Base-by-base conservation (phyloP, 92 coral and sea anemone genomes). In the Porites lobata region DNA sequence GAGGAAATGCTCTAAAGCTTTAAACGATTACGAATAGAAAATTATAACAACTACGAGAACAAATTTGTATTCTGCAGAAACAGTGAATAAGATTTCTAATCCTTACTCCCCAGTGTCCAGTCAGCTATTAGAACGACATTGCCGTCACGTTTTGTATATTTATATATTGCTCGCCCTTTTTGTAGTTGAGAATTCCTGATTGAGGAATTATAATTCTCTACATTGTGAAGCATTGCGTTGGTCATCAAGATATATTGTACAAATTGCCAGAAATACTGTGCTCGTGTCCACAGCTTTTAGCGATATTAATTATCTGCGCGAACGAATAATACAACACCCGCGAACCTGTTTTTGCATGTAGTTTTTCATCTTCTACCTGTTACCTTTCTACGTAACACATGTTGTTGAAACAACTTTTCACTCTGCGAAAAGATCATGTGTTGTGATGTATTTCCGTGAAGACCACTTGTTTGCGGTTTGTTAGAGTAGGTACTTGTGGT, bases 391-490 rank as follows among this genome's bases (percentile, higher is more conserved):
- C 74, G 17, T 47, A 47, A 50, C 61, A 4, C 59, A 73, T 29
- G 77, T 73, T 38, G 47, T 0, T 38, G 47, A 38, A 38, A 38
- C 47, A 38, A 4, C 7, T 38, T 38, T 38, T 38, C 47, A 38
- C 47, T 38, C 47, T 38, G 6, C 47, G 47, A 38, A 38, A 38
- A 38, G 47, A 38, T 38, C 61, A 12, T 56, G 13, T 10, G 14
- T 56, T 56, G 15, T 56, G 15, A 56, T 10, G 4, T 56, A 56
- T 14, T 10, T 56, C 61, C 12, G 11, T 56, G 61, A 3, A 52
- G 64, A 52, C 22, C 54, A 63, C 59, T 51, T 29, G 54, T 75
- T 21, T 75, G 64, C 64, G 64, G 78, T 75, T 75, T 11, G 63
- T 15, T 7, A 52, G 9, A 75, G 6, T 51, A 19, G n/a, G 21